Base-by-base conservation (phyloP, 1,140 invertebrate species). In the Cylas formicarius region DNA sequence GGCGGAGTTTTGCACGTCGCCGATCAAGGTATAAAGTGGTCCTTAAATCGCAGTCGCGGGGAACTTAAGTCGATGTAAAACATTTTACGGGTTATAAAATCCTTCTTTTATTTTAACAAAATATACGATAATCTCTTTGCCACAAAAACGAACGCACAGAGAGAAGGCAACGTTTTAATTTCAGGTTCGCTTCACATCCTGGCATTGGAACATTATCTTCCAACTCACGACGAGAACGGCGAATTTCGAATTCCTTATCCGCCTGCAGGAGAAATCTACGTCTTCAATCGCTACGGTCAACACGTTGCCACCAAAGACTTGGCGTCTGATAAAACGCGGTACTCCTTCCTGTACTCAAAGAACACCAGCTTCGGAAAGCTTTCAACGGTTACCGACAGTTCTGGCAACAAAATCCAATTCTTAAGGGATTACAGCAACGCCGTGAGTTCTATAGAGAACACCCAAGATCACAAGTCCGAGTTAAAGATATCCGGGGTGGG, bases 301-400 rank as follows among this genome's bases (percentile, higher is more conserved):
- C 93, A 97, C 64, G 84, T 90, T 14, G 82, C 84, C 3, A 97
- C 93, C 0, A 89, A 89, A 63, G 90, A 95, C 66, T 72, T 96
- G 26, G 86, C 91, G 24, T 94, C 91, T 1, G 87, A 87, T 17
- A 88, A 90, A 69, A 86, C 84, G 1, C 77, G 90, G 57, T 97
- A 96, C 65, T 88, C 89, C 18, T 97, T 97, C 71, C 73, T 93
- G 1, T 97, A 98, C 67, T 94, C 86, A 13, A 95, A 96, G 62
- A 97, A 97, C 58, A 95, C 91, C 2, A 92, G 88, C 60, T 93
- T 94, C 58, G 93, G 93, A 1, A 91, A 92, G 64, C 69, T 98
- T 14, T 90, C 84, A 1, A 90, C 86, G 3, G 88, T 97, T 0
- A 90, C 86, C 1, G 92, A 96, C 67, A 85, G 84, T 33, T 88